Evolutionary conservation across 1,140 invertebrate species (phyloP), one percentile per base, ranked within the genome.

Genomic region (Idris sp.): DNA sequence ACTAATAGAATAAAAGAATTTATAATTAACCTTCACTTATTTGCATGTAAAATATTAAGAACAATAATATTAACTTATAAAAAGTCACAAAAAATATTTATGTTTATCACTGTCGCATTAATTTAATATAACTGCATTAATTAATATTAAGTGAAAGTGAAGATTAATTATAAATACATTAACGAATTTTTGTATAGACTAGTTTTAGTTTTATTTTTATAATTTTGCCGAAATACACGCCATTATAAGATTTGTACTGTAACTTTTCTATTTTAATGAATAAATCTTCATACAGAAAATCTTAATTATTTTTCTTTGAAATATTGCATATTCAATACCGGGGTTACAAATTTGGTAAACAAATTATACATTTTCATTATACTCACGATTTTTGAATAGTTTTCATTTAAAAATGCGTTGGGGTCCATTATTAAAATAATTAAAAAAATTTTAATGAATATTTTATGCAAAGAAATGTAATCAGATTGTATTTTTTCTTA

Each of bases 11-110:
- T 25, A 13, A 51, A 14, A 11, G 0, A 43, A 56, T 56, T 41
- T 56, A 56, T 26, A 31, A 8, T 43, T 43, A 56, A 56, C 8
- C 28, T 41, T 56, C 51, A 43, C 43, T 49, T 49, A 13, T 16
- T 15, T 44, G 9, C 15, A 9, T 16, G 13, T 28, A 15, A 44
- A 44, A 28, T 44, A 13, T 22, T 25, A 2, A 5, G 4, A 18
- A 2, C 0, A 25, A 11, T 15, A 41, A 25, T 10, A 11, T 6
- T 22, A 41, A 35, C 14, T 35, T 11, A 35, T 35, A 13, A 4
- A n/a, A 7, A 40, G 2, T n/a, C 28, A 30, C 28, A 2, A n/a
- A n/a, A 30, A 30, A 30, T 30, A 30, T 30, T 30, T 30, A 30
- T 30, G 10, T 30, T 4, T 30, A 2, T 30, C 28, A 30, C 4